Base-by-base conservation (phyloP, 2,797 vertebrate species). In the Enteromius fasciolatus region DNA sequence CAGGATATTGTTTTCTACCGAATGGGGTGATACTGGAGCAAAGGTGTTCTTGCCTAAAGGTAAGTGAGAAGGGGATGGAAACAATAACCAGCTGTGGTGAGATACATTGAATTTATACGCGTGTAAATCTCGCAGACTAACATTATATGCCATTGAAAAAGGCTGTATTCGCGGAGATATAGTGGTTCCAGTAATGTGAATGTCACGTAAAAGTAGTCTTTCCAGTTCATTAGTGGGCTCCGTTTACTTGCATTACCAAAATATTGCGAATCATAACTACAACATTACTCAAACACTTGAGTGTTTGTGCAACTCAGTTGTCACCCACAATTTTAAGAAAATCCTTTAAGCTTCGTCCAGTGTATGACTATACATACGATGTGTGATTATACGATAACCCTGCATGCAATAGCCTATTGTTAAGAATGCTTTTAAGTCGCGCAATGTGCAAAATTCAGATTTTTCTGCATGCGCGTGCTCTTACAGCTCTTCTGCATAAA, bases 11-110 rank as follows among this genome's bases (percentile, higher is more conserved):
- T 31, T 39, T 75, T 23, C 57, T 18, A 63, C 57, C 48, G 73
- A 68, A 18, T 57, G 23, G 18, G 25, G 20, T 36, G 66, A 70
- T 25, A 48, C 52, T 59, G 23, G 41, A 78, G 18, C 66, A 14
- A 41, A 82, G 48, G 52, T 61, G 15, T 5, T 82, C 10, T 41
- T 82, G 25, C 18, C 23, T 6, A 18, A 74, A 68, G 80, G 80
- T 82, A 82, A 76, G 80, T 31, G 36, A 5, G 36, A 70, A 80
- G 25, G 9, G 5, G 33, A 75, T 17, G n/a, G 12, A 36, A 28
- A 36, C 11, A 33, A 46, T 46, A 46, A 15, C 15, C 11, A 6
- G 50, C 5, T 72, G n/a, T n/a, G 11, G 20, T 14, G 14, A 73
- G 8, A 61, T 59, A 41, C 12, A 14, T 17, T 7, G 31, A 9